Conservation (phyloP, 2,797 vertebrate genomes). For the Etheostoma nigrum region DNA sequence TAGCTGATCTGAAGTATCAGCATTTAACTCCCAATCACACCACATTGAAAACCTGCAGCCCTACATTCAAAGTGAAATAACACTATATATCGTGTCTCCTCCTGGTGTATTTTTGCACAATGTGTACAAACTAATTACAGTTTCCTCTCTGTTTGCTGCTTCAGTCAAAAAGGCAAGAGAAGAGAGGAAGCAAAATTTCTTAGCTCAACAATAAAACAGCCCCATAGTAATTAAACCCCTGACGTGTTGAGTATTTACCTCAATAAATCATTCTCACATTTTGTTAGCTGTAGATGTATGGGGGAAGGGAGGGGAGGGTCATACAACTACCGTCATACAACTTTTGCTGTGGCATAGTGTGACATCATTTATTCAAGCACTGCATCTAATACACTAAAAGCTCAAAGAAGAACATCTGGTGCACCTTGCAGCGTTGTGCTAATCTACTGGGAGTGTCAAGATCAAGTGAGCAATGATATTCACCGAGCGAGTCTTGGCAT, state of each 20-base stretch:
- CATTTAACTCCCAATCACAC: background rate
- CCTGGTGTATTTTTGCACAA: slow-evolving; percentile 20
- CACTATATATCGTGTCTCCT: slow-evolving; percentile 10
- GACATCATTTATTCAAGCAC: background rate
- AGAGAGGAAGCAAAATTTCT: slow-evolving; percentile 4
- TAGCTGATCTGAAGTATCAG: background rate
- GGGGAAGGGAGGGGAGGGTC: background rate
- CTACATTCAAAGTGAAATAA: background rate
- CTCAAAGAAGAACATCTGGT: background rate
- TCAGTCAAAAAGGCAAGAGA: slow-evolving; percentile 15
- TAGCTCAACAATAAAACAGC: slow-evolving; percentile 24
- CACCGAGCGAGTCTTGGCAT: background rate
- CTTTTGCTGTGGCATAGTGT: background rate
- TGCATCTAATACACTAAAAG: background rate
- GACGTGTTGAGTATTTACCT: slow-evolving; percentile 15
- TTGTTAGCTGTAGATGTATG: background rate
- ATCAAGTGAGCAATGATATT: background rate
- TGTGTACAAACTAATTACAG: slow-evolving; percentile 37
- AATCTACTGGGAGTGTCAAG: background rate
- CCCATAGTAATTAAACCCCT: slow-evolving; percentile 42
- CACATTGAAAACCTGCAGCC: background rate
- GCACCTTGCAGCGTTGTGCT: background rate
- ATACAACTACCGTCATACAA: background rate
- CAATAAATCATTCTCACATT: slow-evolving; percentile 31
- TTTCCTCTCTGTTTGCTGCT: slow-evolving; percentile 8